A percentile compares a stretch with the other conserved stretches of the same genome.
Evolutionary conservation across 2,888 invertebrate species (phyloP).

Genomic region (Sepiola atlantica): DNA sequence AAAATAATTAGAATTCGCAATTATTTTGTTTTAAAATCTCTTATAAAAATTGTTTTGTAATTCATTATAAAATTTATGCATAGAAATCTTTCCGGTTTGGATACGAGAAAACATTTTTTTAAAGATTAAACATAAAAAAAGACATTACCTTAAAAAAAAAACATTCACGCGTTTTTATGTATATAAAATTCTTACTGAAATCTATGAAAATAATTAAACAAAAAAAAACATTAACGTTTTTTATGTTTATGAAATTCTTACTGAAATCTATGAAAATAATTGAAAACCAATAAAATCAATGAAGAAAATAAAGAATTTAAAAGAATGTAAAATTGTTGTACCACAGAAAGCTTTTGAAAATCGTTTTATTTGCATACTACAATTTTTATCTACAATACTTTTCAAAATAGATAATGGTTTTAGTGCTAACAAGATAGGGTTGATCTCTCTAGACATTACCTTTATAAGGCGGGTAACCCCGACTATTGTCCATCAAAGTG

Average conservation of each 20-base stretch:
- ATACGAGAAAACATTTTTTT: too few species aligned
- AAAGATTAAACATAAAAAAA: too few species aligned
- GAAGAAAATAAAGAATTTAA: neutral
- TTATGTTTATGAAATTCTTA: neutral
- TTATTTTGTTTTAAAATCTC: neutral
- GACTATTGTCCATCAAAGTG: too few species aligned
- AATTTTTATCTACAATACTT: too few species aligned
- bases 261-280: neutral
- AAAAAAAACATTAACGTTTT: neutral
- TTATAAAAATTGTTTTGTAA: too few species aligned
- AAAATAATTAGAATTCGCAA: neutral
- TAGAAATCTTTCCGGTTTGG: neutral
- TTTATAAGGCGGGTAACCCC: too few species aligned
- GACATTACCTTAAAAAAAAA: too few species aligned
- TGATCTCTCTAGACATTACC: too few species aligned
- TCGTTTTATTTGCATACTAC: conserved; percentile 4
- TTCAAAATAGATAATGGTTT: neutral
- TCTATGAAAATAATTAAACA: too few species aligned
- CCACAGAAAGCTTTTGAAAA: neutral
- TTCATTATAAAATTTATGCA: neutral
- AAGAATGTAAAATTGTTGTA: neutral
- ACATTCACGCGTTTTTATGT: too few species aligned
- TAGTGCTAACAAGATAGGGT: neutral
- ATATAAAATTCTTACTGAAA: too few species aligned
- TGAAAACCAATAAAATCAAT: neutral